Evolutionary conservation across 1,140 invertebrate genomes (phyloP), one percentile per base, ranked within the genome.

Genomic region (Drosophila funebris): DNA sequence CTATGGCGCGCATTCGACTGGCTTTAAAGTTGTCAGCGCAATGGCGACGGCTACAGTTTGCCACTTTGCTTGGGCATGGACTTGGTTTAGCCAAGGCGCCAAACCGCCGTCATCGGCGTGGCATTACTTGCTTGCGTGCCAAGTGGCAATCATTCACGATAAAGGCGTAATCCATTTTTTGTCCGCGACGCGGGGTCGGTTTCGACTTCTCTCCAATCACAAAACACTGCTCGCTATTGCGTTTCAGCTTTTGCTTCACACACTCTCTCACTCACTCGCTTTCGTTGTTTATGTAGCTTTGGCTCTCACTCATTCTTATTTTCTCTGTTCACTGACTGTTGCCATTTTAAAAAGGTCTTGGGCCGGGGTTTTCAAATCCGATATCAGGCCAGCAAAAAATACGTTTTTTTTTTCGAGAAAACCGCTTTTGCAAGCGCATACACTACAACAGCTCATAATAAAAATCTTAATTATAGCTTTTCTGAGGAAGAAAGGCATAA

Each of bases 141-240:
- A 90, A 78, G 73, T 79, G 79, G 87, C 88, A 90, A 90, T 90
- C 82, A 90, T 79, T 79, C 76, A 73, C 78, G 69, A 84, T 82
- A 72, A 72, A 88, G 83, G 83, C 83, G 83, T 89, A 89, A 69
- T 88, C 82, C 82, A 73, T 72, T 63, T 41, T 63, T 53, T 69
- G 50, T 29, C 22, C 39, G 58, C 31, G 50, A 48, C 48, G 60
- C 57, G 61, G 61, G 43, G 77, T 79, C 76, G 73, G 61, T 83
- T 80, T 85, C 66, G 56, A 69, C 64, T 73, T 53, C 46, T 82
- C 73, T 68, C 81, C 78, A 90, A 90, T 87, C 78, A 75, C 78
- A 79, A 90, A 82, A 68, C 76, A 61, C 29, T 76, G 81, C 64
- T 63, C 37, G 58, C 52, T 73, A 16, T 78, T 73, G 67, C 67